These are phyloP conservation scores for Anneissia japonica DNA, from an alignment of 35 echinoderm and acorn worm species.

Conservation along the genomic window DNA sequence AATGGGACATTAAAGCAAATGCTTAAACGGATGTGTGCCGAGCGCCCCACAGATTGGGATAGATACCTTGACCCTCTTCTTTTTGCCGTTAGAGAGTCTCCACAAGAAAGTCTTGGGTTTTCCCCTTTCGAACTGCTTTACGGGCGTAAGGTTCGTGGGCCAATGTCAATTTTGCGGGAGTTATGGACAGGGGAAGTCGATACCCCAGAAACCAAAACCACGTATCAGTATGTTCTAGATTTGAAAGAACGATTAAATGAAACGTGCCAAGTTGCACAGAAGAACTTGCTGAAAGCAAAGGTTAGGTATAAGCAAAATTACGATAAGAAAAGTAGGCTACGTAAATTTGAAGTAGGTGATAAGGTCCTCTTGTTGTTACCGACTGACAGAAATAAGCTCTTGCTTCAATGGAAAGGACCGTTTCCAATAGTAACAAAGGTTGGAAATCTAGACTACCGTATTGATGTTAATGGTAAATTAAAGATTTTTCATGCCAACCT, in stretches of 20 bases:
- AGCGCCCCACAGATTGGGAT: conserved; percentile 48
- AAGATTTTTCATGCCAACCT: not conserved
- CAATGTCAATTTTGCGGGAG: conserved; percentile 55
- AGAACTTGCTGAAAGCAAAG: not conserved
- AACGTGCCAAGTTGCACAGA: not conserved
- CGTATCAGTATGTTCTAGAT: conserved; percentile 41
- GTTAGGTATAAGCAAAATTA: not conserved
- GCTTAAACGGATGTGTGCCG: conserved; percentile 44
- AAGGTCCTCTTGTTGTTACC: conserved; percentile 1
- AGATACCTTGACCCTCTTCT: conserved; percentile 45
- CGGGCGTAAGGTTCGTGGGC: conserved; percentile 45
- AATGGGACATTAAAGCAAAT: conserved; percentile 59
- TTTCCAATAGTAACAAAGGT: not conserved
- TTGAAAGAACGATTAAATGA: conserved; percentile 20
- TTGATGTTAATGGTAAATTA: not conserved
- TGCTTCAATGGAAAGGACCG: conserved; percentile 13
- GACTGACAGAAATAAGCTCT: not conserved
- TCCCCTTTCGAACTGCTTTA: conserved; percentile 58
- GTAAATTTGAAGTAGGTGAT: not conserved
- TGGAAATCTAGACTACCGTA: not conserved
- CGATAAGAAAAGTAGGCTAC: not conserved
- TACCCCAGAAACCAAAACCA: conserved; percentile 30
- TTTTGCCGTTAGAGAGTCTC: conserved; percentile 43
- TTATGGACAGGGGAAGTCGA: conserved; percentile 43
- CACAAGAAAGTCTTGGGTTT: conserved; percentile 42